Percentiles rank a stretch among this genome's conserved stretches.
Conservation (phyloP, 2,797 vertebrate species). For the Todus mexicanus region DNA sequence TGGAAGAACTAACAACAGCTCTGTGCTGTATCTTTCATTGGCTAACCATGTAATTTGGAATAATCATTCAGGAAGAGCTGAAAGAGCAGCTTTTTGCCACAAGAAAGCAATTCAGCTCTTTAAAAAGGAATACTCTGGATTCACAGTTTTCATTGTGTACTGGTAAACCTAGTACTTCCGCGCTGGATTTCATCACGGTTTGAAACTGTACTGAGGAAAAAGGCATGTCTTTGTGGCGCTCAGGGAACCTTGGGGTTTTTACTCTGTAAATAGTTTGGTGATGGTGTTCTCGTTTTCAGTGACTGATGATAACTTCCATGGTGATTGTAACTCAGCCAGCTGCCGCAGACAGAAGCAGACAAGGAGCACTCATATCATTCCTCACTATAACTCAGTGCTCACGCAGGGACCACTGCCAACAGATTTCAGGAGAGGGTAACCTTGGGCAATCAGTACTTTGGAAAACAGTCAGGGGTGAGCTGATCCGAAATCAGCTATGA, state of each 20-base stretch:
- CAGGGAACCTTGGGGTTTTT: background rate
- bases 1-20: background rate
- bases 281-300: background rate
- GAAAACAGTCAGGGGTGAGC: background rate
- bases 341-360: background rate
- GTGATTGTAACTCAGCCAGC: slow-evolving; percentile 13
- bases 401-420: background rate
- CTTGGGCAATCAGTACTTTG: background rate
- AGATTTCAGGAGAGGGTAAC: background rate
- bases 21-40: background rate
- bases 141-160: background rate
- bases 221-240: slow-evolving; percentile 1
- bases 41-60: background rate
- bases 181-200: background rate
- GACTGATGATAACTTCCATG: slow-evolving; percentile 31
- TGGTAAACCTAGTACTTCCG: background rate
- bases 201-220: background rate
- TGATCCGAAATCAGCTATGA: background rate
- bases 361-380: background rate
- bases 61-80: background rate
- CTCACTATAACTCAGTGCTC: background rate
- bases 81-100: background rate
- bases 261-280: background rate
- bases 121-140: background rate
- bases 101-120: background rate